These are phyloP conservation scores for Emydocephalus ijimae DNA, from an alignment of 2,113 vertebrate species.

Conservation along the genomic window DNA sequence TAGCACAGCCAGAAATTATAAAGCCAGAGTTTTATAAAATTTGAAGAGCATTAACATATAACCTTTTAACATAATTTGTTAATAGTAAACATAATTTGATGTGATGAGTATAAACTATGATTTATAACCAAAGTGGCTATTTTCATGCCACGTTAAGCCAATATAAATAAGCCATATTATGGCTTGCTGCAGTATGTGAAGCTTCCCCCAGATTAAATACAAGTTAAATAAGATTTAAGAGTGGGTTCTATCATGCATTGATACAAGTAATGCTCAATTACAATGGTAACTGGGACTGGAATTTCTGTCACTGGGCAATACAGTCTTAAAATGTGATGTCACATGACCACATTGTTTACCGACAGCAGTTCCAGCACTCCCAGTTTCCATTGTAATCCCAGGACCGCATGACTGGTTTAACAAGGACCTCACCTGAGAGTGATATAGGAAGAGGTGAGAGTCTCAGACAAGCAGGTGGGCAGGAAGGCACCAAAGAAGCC, in stretches of 20 bases:
- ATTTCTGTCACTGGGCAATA: not conserved
- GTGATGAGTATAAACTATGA: not conserved
- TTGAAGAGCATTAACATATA: not conserved
- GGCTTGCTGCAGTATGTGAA: not conserved
- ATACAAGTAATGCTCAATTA: not conserved
- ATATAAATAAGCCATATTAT: not conserved
- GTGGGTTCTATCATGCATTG: not conserved
- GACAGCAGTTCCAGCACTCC: not conserved
- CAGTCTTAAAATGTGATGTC: not conserved
- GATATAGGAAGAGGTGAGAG: not conserved
- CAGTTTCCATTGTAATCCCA: not conserved
- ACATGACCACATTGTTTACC: not conserved
- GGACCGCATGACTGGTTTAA: not conserved
- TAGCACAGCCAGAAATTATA: not conserved
- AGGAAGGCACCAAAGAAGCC: not conserved
- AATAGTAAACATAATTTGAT: not conserved
- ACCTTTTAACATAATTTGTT: not conserved
- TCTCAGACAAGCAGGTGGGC: not conserved
- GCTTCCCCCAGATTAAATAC: not conserved
- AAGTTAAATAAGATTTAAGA: not conserved
- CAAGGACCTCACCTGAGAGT: not conserved
- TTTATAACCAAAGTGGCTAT: not conserved
- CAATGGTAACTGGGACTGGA: not conserved
- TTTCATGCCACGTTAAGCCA: not conserved
- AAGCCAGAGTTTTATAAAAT: not conserved